A percentile compares a stretch with the other conserved stretches of the same genome.
phyloP scores from a whole-genome alignment of 2,113 vertebrate species.

The Poecilia latipinna region DNA sequence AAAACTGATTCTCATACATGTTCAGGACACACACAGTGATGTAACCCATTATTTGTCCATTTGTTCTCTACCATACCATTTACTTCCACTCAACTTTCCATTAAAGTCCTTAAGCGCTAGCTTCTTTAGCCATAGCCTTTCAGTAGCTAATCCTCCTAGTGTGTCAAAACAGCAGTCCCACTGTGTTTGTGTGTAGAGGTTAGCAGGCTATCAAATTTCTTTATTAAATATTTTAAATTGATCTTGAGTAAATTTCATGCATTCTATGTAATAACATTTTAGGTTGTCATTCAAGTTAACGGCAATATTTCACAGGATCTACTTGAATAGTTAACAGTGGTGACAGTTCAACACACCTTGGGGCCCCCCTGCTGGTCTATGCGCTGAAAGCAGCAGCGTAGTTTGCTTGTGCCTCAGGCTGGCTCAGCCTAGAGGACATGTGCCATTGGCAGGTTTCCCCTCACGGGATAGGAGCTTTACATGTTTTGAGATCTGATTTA shows the following conservation, averaged over 20 bases:
- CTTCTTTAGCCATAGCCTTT: background rate
- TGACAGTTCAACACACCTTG: background rate
- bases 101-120: background rate
- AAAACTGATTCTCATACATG: background rate
- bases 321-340: background rate
- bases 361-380: background rate
- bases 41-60: background rate
- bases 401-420: background rate
- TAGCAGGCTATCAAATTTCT: no score
- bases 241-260: background rate
- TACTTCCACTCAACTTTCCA: background rate
- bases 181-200: no score
- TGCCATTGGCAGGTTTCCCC: background rate
- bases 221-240: background rate
- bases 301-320: background rate
- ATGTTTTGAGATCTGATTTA: background rate
- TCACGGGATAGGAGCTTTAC: background rate
- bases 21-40: background rate
- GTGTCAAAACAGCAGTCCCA: background rate
- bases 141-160: background rate
- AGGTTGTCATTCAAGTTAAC: background rate
- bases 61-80: background rate
- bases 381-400: background rate
- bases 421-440: background rate
- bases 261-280: background rate